Base-by-base conservation (phyloP, 2,113 vertebrate species). In the Abramis brama region DNA sequence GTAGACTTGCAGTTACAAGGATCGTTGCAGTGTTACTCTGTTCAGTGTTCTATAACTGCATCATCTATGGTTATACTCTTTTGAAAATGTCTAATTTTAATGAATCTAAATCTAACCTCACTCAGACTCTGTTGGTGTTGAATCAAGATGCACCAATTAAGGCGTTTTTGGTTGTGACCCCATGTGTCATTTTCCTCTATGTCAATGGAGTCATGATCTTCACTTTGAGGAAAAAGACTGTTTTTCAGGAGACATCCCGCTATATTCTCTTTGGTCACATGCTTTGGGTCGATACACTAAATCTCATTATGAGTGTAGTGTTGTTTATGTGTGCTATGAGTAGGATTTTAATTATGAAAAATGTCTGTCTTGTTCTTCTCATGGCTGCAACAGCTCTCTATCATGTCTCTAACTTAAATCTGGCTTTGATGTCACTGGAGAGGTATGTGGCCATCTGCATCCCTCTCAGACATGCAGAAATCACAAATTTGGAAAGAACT, bases 401-500 rank as follows among this genome's bases (percentile, higher is more conserved):
- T 8, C 89, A 88, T 30, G 68, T 90, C 21, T 89, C 90, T 1
- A 92, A 90, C 6, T 17, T 94, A 5, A 94, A 88, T 77, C 86
- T 93, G 0, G 90, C 92, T 10, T 70, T 91, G 27, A 94, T 94
- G 93, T 92, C 91, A 55, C 57, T 94, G 55, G 91, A 94, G 87
- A 88, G 92, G 10, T 94, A 93, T 23, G 82, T 94, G 21, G 91
- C 93, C n/a, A 85, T 94, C 60, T 92, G 91, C 74, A 92, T 92
- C 30, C 92, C 93, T 0, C 89, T 94, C 47, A 91, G 88, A 59
- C 91, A 93, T 13, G 60, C 81, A 5, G 52, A 76, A 7, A 87
- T 93, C 19, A 66, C 85, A 33, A 92, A 84, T 0, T 27, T 8
- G 0, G 87, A 83, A 60, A 83, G 4, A 0, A 91, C 91, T 0